A percentile compares a stretch with the other conserved stretches of the same genome.
Evolutionary conservation across 2,888 invertebrate species (phyloP).

Genomic region (Scaptomyza tumidula): DNA sequence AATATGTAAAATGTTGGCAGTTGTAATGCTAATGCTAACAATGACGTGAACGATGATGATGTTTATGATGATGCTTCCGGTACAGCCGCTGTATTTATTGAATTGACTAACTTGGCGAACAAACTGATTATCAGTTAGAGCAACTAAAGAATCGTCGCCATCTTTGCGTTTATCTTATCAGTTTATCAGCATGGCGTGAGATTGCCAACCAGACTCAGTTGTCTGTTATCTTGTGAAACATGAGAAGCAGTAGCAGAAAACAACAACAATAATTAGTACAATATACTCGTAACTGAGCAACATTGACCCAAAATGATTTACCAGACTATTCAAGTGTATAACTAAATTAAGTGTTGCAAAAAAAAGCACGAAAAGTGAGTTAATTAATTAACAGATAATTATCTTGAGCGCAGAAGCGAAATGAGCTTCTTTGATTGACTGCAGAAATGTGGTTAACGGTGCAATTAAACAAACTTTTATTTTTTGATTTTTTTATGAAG

Average conservation of each 20-base stretch:
- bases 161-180: constrained; percentile 51
- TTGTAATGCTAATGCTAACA: constrained; percentile 12
- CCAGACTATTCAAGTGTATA: constrained; percentile 45
- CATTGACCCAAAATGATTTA: constrained; percentile 64
- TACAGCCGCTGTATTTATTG: constrained; percentile 35
- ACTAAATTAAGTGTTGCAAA: constrained; percentile 49
- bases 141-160: constrained; percentile 14
- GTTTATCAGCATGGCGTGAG: constrained; percentile 4
- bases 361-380: constrained; percentile 12
- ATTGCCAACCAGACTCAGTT: constrained; percentile 22
- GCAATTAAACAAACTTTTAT: no score
- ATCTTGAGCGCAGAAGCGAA: background rate
- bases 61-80: constrained; percentile 7
- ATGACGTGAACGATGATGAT: constrained; percentile 8
- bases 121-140: constrained; percentile 9
- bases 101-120: constrained; percentile 50
- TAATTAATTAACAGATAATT: constrained; percentile 49
- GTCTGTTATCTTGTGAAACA: constrained; percentile 31
- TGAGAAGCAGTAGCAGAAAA: constrained; percentile 26
- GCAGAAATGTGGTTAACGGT: background rate
- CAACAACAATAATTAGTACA: constrained; percentile 49
- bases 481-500: no score
- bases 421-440: background rate
- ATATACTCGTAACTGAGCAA: constrained; percentile 43
- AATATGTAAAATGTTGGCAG: constrained; percentile 51